These are phyloP conservation scores for Drosophila pseudoobscura DNA, from an alignment of 1,140 invertebrate genomes.

Conservation along the genomic window DNA sequence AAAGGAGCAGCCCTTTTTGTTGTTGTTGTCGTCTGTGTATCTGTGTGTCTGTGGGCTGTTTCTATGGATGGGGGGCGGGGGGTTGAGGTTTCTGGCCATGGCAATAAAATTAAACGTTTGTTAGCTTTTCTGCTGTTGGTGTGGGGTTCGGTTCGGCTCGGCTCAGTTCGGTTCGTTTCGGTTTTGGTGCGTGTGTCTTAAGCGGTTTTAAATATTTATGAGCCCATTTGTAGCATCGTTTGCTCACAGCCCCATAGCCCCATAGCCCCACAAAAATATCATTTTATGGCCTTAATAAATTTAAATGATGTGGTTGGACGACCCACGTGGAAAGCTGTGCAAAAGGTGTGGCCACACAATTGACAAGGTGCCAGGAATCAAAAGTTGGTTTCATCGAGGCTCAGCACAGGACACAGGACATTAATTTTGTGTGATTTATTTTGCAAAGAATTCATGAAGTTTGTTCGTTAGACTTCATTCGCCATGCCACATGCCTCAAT, in stretches of 20 bases:
- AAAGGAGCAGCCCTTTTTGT: constrained; percentile 26
- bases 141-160: not conserved
- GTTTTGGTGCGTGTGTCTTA: constrained; percentile 57
- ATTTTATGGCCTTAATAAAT: constrained; percentile 76
- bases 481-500: too few relatives aligned
- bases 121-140: constrained; percentile 42
- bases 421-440: constrained; percentile 18
- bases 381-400: not conserved
- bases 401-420: not conserved
- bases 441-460: not conserved
- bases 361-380: constrained; percentile 21
- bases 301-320: constrained; percentile 60
- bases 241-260: not conserved
- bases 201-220: constrained; percentile 79
- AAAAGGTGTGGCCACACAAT: constrained; percentile 20
- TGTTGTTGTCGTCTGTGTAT: not conserved
- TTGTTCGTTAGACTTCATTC: too few relatives aligned
- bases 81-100: constrained; percentile 18
- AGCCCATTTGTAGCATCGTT: constrained; percentile 63
- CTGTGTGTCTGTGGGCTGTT: not conserved
- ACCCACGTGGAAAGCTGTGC: not conserved
- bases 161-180: constrained; percentile 3
- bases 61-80: not conserved
- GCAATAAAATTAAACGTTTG: constrained; percentile 77
- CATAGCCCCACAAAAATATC: constrained; percentile 61